phyloP scores from a whole-genome alignment of 2,113 vertebrate genomes.

The Nothobranchius kuhntae region DNA sequence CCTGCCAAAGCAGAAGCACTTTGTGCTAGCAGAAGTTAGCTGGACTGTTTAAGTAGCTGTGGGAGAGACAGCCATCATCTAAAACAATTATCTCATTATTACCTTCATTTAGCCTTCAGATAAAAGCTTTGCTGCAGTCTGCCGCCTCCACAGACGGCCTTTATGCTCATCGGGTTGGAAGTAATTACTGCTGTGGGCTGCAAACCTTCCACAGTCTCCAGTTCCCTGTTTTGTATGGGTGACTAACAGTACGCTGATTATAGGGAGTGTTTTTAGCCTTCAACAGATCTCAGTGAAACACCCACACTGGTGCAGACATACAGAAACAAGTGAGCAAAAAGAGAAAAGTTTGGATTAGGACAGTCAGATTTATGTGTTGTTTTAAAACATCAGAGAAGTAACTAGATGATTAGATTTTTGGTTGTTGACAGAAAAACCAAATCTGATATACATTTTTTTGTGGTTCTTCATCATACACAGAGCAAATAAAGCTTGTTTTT shows the following conservation, averaged over 20 bases:
- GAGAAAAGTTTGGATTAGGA: neutral
- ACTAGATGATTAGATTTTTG: no score
- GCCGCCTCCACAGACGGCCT: constrained; percentile 54
- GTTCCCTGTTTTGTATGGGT: constrained; percentile 44
- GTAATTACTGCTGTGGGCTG: constrained; percentile 57
- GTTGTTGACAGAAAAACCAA: no score
- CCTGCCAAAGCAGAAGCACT: constrained; percentile 19
- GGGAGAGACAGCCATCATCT: constrained; percentile 43
- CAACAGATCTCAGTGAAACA: constrained; percentile 37
- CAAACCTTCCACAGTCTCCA: constrained; percentile 28
- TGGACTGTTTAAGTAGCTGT: constrained; percentile 29
- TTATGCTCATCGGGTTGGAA: constrained; percentile 46
- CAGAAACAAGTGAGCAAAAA: neutral
- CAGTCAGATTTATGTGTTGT: neutral
- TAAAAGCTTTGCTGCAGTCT: constrained; percentile 57
- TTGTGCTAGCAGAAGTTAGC: constrained; percentile 28
- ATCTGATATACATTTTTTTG: no score
- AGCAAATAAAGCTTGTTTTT: no score
- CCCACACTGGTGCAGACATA: constrained; percentile 29
- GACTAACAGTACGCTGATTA: constrained; percentile 54
- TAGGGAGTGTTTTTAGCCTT: constrained; percentile 27
- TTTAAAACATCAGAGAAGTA: neutral
- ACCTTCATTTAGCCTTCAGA: constrained; percentile 46
- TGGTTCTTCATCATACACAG: no score
- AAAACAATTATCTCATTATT: constrained; percentile 70